A percentile compares a stretch with the other conserved stretches of the same genome.
These are phyloP conservation scores for Trididemnum nubilum DNA, from an alignment of 23 tunicate genomes.

Conservation along the genomic window DNA sequence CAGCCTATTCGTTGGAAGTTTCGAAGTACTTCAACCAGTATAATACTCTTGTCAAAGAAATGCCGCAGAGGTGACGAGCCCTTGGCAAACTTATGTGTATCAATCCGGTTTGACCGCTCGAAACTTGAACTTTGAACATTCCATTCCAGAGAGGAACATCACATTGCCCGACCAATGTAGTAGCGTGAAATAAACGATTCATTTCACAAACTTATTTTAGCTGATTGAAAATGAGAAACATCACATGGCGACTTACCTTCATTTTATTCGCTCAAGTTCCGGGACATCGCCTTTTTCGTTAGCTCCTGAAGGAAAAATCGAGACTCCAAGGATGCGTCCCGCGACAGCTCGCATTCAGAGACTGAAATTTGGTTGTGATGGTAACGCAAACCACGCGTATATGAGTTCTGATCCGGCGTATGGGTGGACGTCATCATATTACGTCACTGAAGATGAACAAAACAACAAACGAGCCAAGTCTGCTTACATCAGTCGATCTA, in stretches of 20 bases:
- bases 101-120: too few species aligned
- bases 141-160: too few species aligned
- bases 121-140: too few species aligned
- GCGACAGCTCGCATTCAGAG: constrained; percentile 25
- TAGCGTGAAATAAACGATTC: too few species aligned
- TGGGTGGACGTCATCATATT: constrained; percentile 11
- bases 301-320: constrained; percentile 11
- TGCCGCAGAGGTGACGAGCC: too few species aligned
- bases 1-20: too few species aligned
- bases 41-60: too few species aligned
- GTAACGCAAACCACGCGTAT: constrained; percentile 39
- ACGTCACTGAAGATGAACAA: background rate
- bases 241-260: constrained; percentile 19
- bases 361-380: constrained; percentile 42
- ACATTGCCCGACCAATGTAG: too few species aligned
- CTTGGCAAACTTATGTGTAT: too few species aligned
- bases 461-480: constrained; percentile 37
- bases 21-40: too few species aligned
- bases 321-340: constrained; percentile 36
- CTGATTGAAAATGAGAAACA: constrained; percentile 50
- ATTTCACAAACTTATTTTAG: too few species aligned
- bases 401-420: constrained; percentile 31
- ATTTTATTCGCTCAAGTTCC: constrained; percentile 30
- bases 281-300: constrained; percentile 7
- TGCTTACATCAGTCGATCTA: constrained; percentile 49